phyloP scores from a whole-genome alignment of 2,888 invertebrate genomes.

The Pandemis corylana region DNA sequence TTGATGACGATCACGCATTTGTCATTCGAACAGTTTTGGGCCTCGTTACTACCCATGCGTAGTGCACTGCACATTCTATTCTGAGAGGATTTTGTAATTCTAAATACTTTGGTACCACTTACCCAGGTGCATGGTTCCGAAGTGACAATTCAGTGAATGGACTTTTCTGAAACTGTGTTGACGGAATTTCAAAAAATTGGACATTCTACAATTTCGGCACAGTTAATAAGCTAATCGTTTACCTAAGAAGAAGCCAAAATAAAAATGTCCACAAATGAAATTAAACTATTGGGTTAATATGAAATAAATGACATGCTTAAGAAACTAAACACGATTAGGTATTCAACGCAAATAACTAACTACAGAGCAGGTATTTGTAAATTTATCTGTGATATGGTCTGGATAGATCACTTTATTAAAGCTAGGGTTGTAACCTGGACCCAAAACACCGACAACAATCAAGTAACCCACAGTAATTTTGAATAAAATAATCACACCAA shows the following conservation, averaged over 20 bases:
- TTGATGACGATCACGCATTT: slow-evolving; percentile 80
- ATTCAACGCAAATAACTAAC: slow-evolving; percentile 71
- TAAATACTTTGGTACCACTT: slow-evolving; percentile 12
- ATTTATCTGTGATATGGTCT: slow-evolving; percentile 80
- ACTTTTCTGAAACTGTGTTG: slow-evolving; percentile 6
- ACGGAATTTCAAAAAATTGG: neutral
- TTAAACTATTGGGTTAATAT: slow-evolving; percentile 22
- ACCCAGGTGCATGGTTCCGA: slow-evolving; percentile 8
- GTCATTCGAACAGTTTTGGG: slow-evolving; percentile 71
- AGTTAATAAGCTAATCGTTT: neutral
- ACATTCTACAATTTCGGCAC: neutral
- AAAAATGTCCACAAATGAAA: slow-evolving; percentile 23
- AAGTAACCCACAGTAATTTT: slow-evolving; percentile 75
- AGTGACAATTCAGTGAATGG: slow-evolving; percentile 1
- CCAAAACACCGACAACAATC: slow-evolving; percentile 82
- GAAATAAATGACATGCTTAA: slow-evolving; percentile 69
- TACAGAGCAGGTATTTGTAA: slow-evolving; percentile 69
- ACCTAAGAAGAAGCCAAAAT: slow-evolving; percentile 20
- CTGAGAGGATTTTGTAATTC: slow-evolving; percentile 1
- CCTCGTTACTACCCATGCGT: slow-evolving; percentile 64
- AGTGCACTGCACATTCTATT: slow-evolving; percentile 40
- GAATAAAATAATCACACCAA: slow-evolving; percentile 77
- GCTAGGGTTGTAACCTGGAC: slow-evolving; percentile 83
- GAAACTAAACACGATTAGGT: slow-evolving; percentile 69
- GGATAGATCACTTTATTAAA: slow-evolving; percentile 53